Percentiles rank a stretch among this genome's conserved stretches.
Conservation (phyloP, 2,888 invertebrate genomes). For the Portevinia maculata region DNA sequence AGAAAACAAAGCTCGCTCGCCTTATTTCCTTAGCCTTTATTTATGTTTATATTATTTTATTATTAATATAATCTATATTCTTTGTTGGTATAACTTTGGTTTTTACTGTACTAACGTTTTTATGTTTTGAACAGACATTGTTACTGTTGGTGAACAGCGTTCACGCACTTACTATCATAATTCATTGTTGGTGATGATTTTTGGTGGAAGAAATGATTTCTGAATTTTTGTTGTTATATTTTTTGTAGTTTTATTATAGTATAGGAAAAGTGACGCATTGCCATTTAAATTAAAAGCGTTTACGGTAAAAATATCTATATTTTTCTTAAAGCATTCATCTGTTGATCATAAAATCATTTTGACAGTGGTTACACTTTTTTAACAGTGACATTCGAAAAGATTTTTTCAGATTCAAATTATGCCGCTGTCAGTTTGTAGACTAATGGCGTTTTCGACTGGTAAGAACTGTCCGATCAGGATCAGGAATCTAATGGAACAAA, state of each 20-base stretch:
- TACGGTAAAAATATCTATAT: too few species aligned
- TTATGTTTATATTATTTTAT: neutral
- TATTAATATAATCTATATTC: conserved; percentile 5
- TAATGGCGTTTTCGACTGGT: too few species aligned
- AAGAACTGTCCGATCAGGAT: too few species aligned
- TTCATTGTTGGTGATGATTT: conserved; percentile 24
- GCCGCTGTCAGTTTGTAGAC: too few species aligned
- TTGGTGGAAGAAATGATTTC: conserved; percentile 2
- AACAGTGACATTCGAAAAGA: too few species aligned
- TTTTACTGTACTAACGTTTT: conserved; percentile 32
- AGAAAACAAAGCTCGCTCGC: conserved; percentile 30
- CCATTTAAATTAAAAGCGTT: conserved; percentile 5
- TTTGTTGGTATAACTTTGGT: conserved; percentile 22
- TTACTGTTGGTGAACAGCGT: neutral
- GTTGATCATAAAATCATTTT: too few species aligned
- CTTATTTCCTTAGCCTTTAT: neutral
- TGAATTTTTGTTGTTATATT: neutral
- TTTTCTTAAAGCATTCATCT: too few species aligned
- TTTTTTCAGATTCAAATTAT: too few species aligned
- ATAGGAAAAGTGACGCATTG: conserved; percentile 21
- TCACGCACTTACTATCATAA: conserved; percentile 2
- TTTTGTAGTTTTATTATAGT: conserved; percentile 14
- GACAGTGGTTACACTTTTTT: too few species aligned
- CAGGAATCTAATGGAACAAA: too few species aligned
- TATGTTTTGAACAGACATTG: conserved; percentile 14